Evolutionary conservation across 2,797 vertebrate genomes (phyloP), one percentile per base, ranked within the genome.

Genomic region (Vespertilio murinus): DNA sequence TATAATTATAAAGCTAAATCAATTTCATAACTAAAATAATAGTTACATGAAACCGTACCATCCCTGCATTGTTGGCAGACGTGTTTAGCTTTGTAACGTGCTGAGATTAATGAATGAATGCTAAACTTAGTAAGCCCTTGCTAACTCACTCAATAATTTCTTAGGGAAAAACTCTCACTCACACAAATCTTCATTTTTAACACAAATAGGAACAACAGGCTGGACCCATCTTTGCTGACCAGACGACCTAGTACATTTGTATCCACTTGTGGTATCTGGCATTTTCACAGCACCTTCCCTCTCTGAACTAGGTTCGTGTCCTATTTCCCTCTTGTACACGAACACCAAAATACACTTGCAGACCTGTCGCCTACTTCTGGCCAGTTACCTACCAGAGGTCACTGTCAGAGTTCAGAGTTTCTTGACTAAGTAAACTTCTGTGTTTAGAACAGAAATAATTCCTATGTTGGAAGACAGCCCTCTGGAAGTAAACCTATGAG

Each of bases 401-500:
- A 90, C n/a, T 84, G 10, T 47, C 23, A 61, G 17, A 64, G 25
- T 69, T 93, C 47, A 73, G 45, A 52, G 78, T 88, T 80, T 96
- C 45, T 54, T 77, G 65, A 38, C 61, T 73, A 67, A 0, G 6
- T n/a, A 81, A 79, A 20, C 18, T 84, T 79, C 87, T 40, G 45
- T 73, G 30, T 78, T 52, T 23, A 80, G 91, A 89, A 82, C 22
- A 79, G 79, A 93, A 80, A 35, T 64, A 78, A 74, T 75, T 84
- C 64, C 25, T 94, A 52, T 54, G 30, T 38, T 94, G 25, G 92
- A 94, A 90, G 40, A 77, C 61, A 65, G 38, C 40, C 40, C 59
- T 86, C 22, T 40, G 78, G 11, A 95, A 88, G 64, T 78, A 54
- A 54, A 54, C 18, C 22, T 54, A 54, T 22, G 14, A 90, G 33